Conservation (phyloP, 2,888 invertebrate genomes). For the Sminthurides aquaticus region DNA sequence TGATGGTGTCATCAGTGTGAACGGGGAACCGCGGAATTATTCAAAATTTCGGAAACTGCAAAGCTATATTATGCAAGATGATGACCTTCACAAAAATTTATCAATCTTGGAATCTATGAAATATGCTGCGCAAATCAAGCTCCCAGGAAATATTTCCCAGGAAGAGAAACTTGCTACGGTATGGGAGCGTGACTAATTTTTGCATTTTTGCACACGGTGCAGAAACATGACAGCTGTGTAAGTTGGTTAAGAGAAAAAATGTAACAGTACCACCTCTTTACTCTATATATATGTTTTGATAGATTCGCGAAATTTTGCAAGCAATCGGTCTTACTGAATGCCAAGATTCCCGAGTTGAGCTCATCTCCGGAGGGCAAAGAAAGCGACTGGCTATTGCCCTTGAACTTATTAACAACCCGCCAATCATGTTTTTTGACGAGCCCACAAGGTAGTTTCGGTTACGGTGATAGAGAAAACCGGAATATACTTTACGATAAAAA, state of each 20-base stretch:
- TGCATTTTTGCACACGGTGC: too few species aligned
- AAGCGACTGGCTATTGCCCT: conserved; percentile 89
- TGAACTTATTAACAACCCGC: conserved; percentile 91
- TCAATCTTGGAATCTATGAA: conserved; percentile 88
- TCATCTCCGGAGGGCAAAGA: conserved; percentile 86
- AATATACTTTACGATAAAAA: too few species aligned
- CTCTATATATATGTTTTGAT: background rate
- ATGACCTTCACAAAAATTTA: conserved; percentile 77
- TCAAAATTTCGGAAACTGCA: conserved; percentile 85
- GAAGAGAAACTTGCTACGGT: conserved; percentile 37
- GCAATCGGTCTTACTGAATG: conserved; percentile 74
- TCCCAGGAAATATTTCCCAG: conserved; percentile 53
- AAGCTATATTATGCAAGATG: conserved; percentile 95
- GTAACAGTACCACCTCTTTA: background rate
- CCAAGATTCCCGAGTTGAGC: conserved; percentile 65
- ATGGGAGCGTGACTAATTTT: too few species aligned
- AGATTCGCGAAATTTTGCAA: conserved; percentile 83
- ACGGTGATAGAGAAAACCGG: background rate
- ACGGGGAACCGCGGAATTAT: conserved; percentile 77
- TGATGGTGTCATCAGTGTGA: conserved; percentile 76
- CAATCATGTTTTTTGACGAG: conserved; percentile 95
- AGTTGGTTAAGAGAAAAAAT: too few species aligned
- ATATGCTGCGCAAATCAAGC: conserved; percentile 85
- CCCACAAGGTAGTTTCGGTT: conserved; percentile 73
- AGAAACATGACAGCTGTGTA: too few species aligned